Percentiles rank a stretch among this genome's conserved stretches.
phyloP scores from a whole-genome alignment of 2,113 vertebrate genomes.

The Muscicapa adusta region DNA sequence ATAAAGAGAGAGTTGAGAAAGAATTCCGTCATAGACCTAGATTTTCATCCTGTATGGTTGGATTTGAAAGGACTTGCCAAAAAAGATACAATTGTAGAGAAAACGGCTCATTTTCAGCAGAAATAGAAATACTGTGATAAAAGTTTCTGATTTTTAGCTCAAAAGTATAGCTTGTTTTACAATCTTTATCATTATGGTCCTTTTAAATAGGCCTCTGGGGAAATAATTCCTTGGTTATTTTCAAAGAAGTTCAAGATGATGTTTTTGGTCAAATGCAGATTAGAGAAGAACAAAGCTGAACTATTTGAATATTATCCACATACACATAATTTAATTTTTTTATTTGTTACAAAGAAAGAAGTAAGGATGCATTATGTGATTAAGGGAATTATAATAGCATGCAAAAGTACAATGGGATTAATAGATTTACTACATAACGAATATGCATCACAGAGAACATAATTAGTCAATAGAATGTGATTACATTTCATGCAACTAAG shows the following conservation, averaged over 20 bases:
- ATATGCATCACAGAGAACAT: background rate
- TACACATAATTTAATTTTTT: background rate
- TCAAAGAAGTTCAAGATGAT: background rate
- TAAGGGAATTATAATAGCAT: background rate
- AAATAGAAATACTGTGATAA: background rate
- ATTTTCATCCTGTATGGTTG: background rate
- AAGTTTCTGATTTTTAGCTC: background rate
- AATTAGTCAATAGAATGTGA: background rate
- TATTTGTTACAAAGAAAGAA: background rate
- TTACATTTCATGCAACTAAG: constrained; percentile 23
- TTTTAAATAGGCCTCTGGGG: background rate
- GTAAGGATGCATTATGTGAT: background rate
- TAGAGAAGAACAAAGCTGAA: background rate
- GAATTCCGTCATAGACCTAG: background rate
- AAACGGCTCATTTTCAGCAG: background rate
- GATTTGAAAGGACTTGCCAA: background rate
- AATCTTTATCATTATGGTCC: background rate
- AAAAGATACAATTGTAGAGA: background rate
- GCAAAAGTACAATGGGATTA: background rate
- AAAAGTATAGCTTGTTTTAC: background rate
- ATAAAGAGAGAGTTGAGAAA: background rate
- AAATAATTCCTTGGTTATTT: background rate
- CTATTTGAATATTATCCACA: background rate
- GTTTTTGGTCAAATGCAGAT: background rate
- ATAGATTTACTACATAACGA: background rate